A percentile compares a stretch with the other conserved stretches of the same genome.
Evolutionary conservation across 2,113 vertebrate genomes (phyloP).

Genomic region (Rhodinocichla rosea): DNA sequence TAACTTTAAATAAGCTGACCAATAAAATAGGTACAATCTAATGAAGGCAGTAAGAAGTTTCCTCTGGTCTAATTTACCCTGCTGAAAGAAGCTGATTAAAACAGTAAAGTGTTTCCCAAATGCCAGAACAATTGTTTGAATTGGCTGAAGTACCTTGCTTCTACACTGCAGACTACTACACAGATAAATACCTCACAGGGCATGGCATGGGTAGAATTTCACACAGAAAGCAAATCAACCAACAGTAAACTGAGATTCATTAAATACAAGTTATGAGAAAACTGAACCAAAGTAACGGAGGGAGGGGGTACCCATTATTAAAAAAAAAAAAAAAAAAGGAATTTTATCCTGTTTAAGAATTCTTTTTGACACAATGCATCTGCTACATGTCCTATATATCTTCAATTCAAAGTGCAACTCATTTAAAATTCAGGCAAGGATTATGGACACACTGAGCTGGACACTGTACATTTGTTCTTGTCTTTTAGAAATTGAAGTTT

Average conservation of each 20-base stretch:
- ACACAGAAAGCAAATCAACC: neutral
- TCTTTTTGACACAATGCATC: neutral
- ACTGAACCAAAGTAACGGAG: neutral
- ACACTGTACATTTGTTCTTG: neutral
- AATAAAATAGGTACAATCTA: neutral
- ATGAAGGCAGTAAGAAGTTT: neutral
- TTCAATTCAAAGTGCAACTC: neutral
- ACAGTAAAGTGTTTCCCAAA: neutral
- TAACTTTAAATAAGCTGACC: neutral
- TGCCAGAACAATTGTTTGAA: neutral
- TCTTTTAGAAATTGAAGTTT: neutral
- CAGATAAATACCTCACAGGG: neutral
- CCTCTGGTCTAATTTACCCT: neutral
- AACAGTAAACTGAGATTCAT: neutral
- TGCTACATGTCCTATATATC: neutral
- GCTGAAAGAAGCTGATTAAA: neutral
- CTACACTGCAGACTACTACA: neutral
- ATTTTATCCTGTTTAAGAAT: neutral
- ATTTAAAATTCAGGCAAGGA: neutral
- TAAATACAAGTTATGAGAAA: neutral
- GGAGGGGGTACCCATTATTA: rapidly evolving
- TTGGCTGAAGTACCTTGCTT: neutral
- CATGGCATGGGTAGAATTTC: neutral
- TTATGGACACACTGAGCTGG: neutral
- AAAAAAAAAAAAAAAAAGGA: neutral